Conservation (phyloP, 1,140 invertebrate genomes). For the Scylla paramamosain region DNA sequence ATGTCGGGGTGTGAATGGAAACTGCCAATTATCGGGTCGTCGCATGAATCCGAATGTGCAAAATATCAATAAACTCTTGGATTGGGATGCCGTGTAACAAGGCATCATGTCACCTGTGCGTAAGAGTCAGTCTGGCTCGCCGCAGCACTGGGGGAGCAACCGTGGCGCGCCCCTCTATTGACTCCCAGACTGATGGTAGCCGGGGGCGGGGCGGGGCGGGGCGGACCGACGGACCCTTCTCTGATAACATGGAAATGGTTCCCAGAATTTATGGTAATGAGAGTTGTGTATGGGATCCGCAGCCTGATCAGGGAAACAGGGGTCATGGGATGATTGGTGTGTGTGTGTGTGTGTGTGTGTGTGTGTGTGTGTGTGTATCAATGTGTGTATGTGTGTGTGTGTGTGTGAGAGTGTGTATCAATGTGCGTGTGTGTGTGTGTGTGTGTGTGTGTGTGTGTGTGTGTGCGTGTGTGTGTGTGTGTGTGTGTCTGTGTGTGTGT, state of each 20-base stretch:
- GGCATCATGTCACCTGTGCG: constrained; percentile 25
- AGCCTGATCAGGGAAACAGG: constrained; percentile 59
- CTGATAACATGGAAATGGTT: constrained; percentile 69
- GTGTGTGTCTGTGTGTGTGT: too few species aligned
- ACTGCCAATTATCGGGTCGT: constrained; percentile 51
- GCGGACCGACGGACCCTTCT: constrained; percentile 48
- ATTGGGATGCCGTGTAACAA: constrained; percentile 12
- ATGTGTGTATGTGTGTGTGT: constrained; percentile 51
- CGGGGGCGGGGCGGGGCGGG: constrained; percentile 11
- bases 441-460: background rate
- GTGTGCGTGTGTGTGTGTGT: background rate
- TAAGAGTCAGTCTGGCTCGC: constrained; percentile 17
- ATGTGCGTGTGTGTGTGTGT: background rate
- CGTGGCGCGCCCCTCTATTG: constrained; percentile 59
- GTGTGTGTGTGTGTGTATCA: constrained; percentile 56
- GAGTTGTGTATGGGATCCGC: constrained; percentile 59
- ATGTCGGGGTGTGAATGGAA: background rate
- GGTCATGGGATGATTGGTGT: constrained; percentile 30
- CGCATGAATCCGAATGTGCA: constrained; percentile 57
- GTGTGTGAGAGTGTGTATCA: constrained; percentile 12
- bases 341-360: constrained; percentile 60
- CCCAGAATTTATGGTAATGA: constrained; percentile 72
- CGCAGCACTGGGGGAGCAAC: constrained; percentile 29
- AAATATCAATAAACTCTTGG: constrained; percentile 56
- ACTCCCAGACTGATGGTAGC: constrained; percentile 12